phyloP scores from a whole-genome alignment of 2,113 vertebrate genomes.

The Ranitomeya variabilis region DNA sequence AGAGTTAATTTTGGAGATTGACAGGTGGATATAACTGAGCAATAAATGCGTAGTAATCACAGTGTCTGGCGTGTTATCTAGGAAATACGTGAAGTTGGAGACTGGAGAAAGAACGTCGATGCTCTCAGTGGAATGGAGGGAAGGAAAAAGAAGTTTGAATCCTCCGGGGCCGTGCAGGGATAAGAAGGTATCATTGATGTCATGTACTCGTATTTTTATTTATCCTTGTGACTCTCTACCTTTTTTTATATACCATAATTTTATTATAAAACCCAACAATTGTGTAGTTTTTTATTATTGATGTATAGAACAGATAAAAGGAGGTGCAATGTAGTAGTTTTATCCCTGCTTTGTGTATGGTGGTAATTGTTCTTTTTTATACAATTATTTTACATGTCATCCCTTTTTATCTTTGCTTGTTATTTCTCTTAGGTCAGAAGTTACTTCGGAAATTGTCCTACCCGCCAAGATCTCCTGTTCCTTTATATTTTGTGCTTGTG shows the following conservation, averaged over 20 bases:
- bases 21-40: too few relatives aligned
- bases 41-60: too few relatives aligned
- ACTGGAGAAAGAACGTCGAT: conserved; percentile 75
- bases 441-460: not conserved
- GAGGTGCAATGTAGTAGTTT: too few relatives aligned
- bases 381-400: not conserved
- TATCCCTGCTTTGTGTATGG: too few relatives aligned
- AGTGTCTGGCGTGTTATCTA: conserved; percentile 15
- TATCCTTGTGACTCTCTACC: not conserved
- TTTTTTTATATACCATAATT: too few relatives aligned
- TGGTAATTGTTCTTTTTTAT: too few relatives aligned
- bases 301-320: too few relatives aligned
- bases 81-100: conserved; percentile 73
- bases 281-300: too few relatives aligned
- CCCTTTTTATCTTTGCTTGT: not conserved
- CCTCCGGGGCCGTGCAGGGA: conserved; percentile 55
- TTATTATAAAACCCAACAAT: too few relatives aligned
- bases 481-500: not conserved
- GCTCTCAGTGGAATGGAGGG: conserved; percentile 75
- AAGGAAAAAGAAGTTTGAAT: conserved; percentile 75
- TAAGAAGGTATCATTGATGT: not conserved
- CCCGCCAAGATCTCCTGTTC: not conserved
- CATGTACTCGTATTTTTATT: not conserved
- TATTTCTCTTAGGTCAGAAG: conserved; percentile 15
- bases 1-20: too few relatives aligned